phyloP scores from a whole-genome alignment of 2,797 vertebrate species.

The Acropternis orthonyx region DNA sequence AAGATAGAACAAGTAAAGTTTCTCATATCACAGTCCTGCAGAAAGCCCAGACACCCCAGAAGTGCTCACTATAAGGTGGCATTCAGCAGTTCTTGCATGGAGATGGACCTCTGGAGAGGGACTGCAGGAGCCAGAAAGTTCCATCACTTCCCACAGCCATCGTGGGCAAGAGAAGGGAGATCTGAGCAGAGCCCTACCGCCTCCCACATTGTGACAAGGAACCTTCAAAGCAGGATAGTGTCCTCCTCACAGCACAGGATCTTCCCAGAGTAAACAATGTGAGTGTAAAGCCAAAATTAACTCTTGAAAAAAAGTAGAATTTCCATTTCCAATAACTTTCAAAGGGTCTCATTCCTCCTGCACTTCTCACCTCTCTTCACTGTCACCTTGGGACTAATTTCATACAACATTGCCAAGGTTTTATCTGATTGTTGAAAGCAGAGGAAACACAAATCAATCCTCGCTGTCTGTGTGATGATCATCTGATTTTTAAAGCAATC shows the following conservation, averaged over 20 bases:
- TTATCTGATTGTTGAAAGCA: neutral
- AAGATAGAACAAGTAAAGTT: neutral
- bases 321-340: constrained; percentile 22
- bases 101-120: neutral
- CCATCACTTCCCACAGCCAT: rapidly evolving
- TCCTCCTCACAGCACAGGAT: neutral
- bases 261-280: neutral
- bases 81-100: rapidly evolving
- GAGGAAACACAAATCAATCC: neutral
- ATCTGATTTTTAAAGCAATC: neutral
- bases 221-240: neutral
- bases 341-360: neutral
- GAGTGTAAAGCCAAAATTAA: neutral
- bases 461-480: neutral
- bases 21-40: neutral
- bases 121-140: neutral
- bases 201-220: rapidly evolving
- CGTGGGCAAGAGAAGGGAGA: rapidly evolving
- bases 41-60: neutral
- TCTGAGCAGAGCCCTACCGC: rapidly evolving
- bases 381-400: neutral
- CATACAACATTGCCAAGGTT: neutral
- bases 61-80: neutral
- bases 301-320: neutral
- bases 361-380: neutral